Evolutionary conservation across 2,797 vertebrate genomes (phyloP).

Genomic region (Todus mexicanus): DNA sequence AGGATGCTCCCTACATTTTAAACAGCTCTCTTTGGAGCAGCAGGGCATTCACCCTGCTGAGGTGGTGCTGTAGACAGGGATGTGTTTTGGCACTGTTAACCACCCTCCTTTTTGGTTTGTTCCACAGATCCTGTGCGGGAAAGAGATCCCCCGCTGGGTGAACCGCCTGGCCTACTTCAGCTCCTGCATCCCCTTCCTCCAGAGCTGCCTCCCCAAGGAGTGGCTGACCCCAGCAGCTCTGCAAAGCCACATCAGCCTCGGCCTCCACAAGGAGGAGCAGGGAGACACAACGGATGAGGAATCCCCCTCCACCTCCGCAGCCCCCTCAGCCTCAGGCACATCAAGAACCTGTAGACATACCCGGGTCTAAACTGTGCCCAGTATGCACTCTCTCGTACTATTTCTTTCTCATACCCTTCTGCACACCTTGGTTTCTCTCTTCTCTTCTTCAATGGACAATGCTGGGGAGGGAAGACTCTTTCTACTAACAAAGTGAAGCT

Average conservation of each 20-base stretch:
- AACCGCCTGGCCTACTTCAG: constrained; percentile 95
- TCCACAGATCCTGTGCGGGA: constrained; percentile 87
- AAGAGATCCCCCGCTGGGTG: constrained; percentile 93
- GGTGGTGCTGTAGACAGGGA: neutral
- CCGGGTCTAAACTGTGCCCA: constrained; percentile 77
- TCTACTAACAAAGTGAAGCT: neutral
- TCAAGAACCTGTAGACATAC: constrained; percentile 89
- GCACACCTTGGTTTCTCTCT: neutral
- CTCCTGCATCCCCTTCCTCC: constrained; percentile 93
- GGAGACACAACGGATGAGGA: constrained; percentile 85
- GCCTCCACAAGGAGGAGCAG: constrained; percentile 87
- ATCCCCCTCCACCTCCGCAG: constrained; percentile 77
- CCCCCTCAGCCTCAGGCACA: constrained; percentile 75
- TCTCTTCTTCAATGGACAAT: neutral
- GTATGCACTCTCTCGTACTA: neutral
- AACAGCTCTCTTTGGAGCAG: neutral
- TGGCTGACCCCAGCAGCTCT: constrained; percentile 93
- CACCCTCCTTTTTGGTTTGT: neutral
- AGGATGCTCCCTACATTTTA: neutral
- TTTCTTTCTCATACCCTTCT: neutral
- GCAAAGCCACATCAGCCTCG: constrained; percentile 92
- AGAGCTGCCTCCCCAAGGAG: constrained; percentile 93
- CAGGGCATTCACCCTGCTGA: neutral
- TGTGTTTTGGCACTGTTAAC: neutral
- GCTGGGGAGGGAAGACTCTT: neutral